Evolutionary conservation across 2,888 invertebrate species (phyloP).

Genomic region (Temnothorax rugatulus): DNA sequence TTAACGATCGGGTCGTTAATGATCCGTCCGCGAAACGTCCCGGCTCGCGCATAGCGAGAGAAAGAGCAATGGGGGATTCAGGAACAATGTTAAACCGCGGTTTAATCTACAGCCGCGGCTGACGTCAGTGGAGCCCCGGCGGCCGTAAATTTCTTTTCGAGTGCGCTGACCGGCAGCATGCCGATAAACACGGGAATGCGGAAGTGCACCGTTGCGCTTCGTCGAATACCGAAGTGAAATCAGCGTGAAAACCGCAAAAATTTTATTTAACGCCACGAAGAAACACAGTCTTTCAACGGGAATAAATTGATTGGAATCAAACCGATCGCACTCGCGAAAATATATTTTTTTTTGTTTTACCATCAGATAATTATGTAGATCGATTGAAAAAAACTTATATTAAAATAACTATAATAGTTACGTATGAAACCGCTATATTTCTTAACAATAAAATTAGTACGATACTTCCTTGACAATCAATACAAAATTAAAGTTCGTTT

Average conservation of each 20-base stretch:
- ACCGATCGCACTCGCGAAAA: neutral
- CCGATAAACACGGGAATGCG: conserved; percentile 76
- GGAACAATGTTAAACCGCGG: conserved; percentile 63
- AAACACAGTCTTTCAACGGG: conserved; percentile 45
- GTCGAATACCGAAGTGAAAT: conserved; percentile 76
- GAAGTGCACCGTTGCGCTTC: conserved; percentile 71
- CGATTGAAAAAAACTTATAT: neutral
- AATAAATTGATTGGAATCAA: neutral
- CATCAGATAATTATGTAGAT: neutral
- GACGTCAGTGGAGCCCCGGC: conserved; percentile 47
- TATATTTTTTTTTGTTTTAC: neutral
- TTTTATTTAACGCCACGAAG: conserved; percentile 74
- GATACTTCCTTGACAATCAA: neutral
- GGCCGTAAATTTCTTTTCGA: conserved; percentile 75
- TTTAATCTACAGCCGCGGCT: conserved; percentile 61
- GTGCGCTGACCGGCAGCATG: conserved; percentile 68
- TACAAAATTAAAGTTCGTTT: neutral
- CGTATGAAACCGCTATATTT: neutral
- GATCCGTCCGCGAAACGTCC: conserved; percentile 64
- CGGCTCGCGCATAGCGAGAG: conserved; percentile 30
- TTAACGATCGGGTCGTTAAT: conserved; percentile 63
- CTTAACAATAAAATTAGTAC: neutral
- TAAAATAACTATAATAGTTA: neutral
- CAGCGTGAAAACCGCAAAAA: conserved; percentile 77
- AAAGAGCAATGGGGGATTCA: conserved; percentile 25